A percentile compares a stretch with the other conserved stretches of the same genome.
These are phyloP conservation scores for Pemphredon lugubris DNA, from an alignment of 2,888 invertebrate species.

Conservation along the genomic window DNA sequence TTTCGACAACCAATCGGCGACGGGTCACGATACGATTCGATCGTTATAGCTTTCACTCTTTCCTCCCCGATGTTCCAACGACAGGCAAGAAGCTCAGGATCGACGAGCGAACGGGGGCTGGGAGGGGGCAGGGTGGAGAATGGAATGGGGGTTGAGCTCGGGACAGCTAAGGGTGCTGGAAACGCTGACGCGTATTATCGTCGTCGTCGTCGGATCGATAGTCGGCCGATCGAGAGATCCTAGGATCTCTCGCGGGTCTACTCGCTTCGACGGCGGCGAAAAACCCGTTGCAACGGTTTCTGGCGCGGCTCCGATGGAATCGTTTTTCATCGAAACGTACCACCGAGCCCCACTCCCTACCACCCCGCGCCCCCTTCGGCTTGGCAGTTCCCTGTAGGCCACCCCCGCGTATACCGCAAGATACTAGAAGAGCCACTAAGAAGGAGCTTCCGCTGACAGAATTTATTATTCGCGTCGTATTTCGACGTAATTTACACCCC, in stretches of 20 bases:
- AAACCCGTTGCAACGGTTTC: slow-evolving; percentile 7
- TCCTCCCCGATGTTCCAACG: too few species aligned
- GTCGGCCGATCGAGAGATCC: slow-evolving; percentile 18
- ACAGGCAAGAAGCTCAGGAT: too few species aligned
- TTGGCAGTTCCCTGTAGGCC: slow-evolving; percentile 26
- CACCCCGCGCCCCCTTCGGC: too few species aligned
- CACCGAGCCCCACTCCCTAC: too few species aligned
- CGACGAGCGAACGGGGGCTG: too few species aligned
- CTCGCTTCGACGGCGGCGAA: not conserved
- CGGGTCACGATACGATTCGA: too few species aligned
- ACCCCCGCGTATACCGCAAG: slow-evolving; percentile 25
- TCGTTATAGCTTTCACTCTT: too few species aligned
- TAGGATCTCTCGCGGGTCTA: not conserved
- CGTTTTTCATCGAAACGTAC: slow-evolving; percentile 39
- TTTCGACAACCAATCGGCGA: too few species aligned
- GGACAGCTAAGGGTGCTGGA: too few species aligned
- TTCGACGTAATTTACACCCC: slow-evolving; percentile 46
- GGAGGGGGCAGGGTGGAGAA: too few species aligned
- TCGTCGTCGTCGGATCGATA: slow-evolving; percentile 29
- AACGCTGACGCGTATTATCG: slow-evolving; percentile 20
- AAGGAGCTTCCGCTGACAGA: slow-evolving; percentile 35
- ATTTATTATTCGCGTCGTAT: slow-evolving; percentile 58
- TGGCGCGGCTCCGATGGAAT: slow-evolving; percentile 15
- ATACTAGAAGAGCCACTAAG: slow-evolving; percentile 29
- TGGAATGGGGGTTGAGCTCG: too few species aligned